Evolutionary conservation across 2,888 invertebrate species (phyloP).

Genomic region (Xiphydria camelus): DNA sequence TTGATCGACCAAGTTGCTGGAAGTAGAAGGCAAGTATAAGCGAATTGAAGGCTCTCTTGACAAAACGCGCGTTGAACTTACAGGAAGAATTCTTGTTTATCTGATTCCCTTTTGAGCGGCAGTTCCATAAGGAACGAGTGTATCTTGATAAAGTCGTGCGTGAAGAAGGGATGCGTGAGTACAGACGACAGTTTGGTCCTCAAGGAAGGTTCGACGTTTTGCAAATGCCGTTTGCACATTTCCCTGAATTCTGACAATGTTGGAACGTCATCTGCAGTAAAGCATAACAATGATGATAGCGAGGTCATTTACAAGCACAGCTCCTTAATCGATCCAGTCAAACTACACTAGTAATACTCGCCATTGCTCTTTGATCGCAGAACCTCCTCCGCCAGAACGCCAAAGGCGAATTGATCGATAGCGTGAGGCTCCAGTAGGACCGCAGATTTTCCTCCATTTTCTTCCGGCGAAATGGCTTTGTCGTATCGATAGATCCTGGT

Average conservation of each 20-base stretch:
- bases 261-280: conserved; percentile 72
- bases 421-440: conserved; percentile 58
- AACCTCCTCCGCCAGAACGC: conserved; percentile 74
- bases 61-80: conserved; percentile 33
- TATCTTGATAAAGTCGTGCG: conserved; percentile 82
- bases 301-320: too few relatives aligned
- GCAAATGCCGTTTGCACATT: conserved; percentile 70
- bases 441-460: conserved; percentile 62
- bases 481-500: conserved; percentile 72
- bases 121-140: conserved; percentile 82
- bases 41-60: not conserved
- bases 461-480: conserved; percentile 73
- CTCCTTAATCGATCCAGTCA: too few relatives aligned
- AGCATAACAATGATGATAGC: too few relatives aligned
- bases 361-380: conserved; percentile 66
- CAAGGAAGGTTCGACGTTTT: conserved; percentile 66
- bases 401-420: conserved; percentile 80
- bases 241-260: conserved; percentile 71
- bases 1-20: conserved; percentile 67
- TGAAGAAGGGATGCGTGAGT: conserved; percentile 76
- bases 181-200: conserved; percentile 72
- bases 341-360: too few relatives aligned
- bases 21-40: conserved; percentile 19
- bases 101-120: conserved; percentile 75
- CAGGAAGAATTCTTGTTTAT: conserved; percentile 80